Conservation (phyloP, 2,888 invertebrate genomes). For the Poecilobothrus nobilitatus region DNA sequence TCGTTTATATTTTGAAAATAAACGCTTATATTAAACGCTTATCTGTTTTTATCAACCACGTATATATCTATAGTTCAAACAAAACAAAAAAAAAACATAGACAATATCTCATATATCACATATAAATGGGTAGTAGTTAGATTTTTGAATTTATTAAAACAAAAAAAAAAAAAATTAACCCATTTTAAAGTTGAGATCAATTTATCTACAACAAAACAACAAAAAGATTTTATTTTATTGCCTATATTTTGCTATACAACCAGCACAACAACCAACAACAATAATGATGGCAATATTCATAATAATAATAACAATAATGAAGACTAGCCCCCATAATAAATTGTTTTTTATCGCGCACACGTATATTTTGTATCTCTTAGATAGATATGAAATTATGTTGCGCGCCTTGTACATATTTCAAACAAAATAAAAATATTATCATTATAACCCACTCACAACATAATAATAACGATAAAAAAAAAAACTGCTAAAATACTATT, state of each 20-base stretch:
- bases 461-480: background rate
- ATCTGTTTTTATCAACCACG: background rate
- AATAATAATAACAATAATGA: background rate
- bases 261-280: too few relatives aligned
- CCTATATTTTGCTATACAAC: background rate
- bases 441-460: conserved; percentile 1
- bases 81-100: too few relatives aligned
- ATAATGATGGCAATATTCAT: background rate
- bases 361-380: background rate
- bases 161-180: background rate
- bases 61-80: background rate
- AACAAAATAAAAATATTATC: background rate
- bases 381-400: background rate
- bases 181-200: background rate
- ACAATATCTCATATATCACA: background rate
- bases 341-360: background rate
- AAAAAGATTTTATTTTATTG: background rate
- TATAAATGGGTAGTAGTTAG: background rate
- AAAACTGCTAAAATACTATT: background rate
- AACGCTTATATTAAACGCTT: too few relatives aligned
- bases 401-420: background rate
- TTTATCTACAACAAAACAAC: background rate
- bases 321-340: conserved; percentile 4
- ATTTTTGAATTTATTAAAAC: too few relatives aligned
- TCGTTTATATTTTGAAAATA: too few relatives aligned